Base-by-base conservation (phyloP, 2,888 invertebrate species). In the Ennomos fuscantarius region DNA sequence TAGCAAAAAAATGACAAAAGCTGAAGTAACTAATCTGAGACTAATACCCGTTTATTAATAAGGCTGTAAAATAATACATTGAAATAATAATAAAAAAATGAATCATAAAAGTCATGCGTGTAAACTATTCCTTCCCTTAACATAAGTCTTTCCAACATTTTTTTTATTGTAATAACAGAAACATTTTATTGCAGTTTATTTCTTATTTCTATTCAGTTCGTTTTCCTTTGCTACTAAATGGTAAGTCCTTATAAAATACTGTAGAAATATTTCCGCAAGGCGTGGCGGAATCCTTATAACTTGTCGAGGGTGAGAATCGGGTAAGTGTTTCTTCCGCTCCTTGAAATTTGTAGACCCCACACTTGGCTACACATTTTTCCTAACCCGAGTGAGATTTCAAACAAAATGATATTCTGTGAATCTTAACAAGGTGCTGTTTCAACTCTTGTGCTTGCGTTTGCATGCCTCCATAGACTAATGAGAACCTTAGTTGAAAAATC, bases 271-370 rank as follows among this genome's bases (percentile, higher is more conserved):
- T 46, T 52, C 40, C 32, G 31, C 35, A 41, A 45, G 57, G 57
- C 51, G 56, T 44, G 55, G 40, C 46, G n/a, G 32, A 41, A 58
- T 58, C 49, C 44, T 45, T 58, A 53, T 53, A 53, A 45, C 49
- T 45, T 12, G 58, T 34, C 13, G 43, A 53, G 49, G 49, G 58
- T 41, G 41, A 33, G 49, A 59, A 44, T 59, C 36, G 53, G 41
- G 58, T 45, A 59, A 59, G 45, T 44, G 49, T 53, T 41, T 42
- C 41, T 59, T 59, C 53, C 58, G 58, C 49, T 50, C 10, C 49
- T 54, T 59, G 58, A 59, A 54, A 59, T 53, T 53, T 59, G 49
- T 59, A 59, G 53, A 59, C 32, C 42, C 9, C 42, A 34, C 37
- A 35, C 58, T 44, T 47, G n/a, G 10, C 32, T 37, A 45, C 39